These are phyloP conservation scores for Prionace glauca DNA, from an alignment of 2,797 vertebrate species.

Conservation along the genomic window DNA sequence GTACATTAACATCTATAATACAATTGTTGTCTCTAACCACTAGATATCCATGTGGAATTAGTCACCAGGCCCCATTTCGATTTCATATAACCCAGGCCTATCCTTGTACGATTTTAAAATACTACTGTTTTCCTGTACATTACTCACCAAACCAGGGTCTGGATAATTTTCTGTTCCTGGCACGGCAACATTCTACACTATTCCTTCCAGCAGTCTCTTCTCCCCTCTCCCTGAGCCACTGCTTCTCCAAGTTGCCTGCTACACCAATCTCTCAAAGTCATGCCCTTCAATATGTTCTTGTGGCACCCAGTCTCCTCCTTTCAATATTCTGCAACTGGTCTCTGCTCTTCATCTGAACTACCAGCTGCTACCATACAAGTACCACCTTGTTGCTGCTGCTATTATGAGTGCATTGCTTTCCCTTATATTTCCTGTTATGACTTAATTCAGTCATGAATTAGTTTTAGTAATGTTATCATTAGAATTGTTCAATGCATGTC, in stretches of 20 bases:
- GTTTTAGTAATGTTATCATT: neutral
- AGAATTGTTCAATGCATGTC: neutral
- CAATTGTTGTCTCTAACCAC: neutral
- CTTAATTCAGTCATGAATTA: neutral
- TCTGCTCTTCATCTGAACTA: neutral
- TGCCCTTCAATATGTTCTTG: neutral
- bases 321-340: neutral
- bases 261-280: neutral
- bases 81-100: neutral
- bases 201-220: neutral
- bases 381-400: neutral
- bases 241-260: neutral
- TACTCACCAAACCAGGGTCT: neutral
- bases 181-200: neutral
- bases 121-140: neutral
- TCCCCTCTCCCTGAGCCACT: too few relatives aligned
- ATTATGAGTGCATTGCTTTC: neutral
- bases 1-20: neutral
- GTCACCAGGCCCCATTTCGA: neutral
- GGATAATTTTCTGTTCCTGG: neutral
- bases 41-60: neutral
- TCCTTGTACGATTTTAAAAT: neutral
- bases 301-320: neutral
- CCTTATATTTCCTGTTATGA: neutral
- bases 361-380: neutral